phyloP scores from a whole-genome alignment of 1,140 invertebrate genomes.

The Drosophila mojavensis region DNA sequence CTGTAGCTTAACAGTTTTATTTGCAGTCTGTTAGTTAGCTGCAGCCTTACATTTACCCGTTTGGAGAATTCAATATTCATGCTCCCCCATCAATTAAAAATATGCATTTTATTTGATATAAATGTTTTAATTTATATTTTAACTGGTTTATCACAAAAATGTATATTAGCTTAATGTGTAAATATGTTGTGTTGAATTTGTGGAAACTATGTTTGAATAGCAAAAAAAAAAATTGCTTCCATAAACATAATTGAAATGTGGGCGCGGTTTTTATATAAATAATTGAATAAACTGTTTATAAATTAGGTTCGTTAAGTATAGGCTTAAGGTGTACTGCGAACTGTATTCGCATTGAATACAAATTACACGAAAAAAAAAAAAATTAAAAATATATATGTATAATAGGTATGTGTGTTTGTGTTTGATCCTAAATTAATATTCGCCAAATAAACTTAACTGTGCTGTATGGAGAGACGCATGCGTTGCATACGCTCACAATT shows the following conservation, averaged over 20 bases:
- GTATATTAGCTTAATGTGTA: constrained; percentile 67
- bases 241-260: constrained; percentile 23
- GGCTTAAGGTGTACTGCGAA: constrained; percentile 52
- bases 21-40: neutral
- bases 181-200: constrained; percentile 51
- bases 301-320: constrained; percentile 52
- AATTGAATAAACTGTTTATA: constrained; percentile 50
- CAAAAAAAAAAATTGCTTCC: constrained; percentile 4
- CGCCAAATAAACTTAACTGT: constrained; percentile 64
- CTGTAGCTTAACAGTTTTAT: neutral
- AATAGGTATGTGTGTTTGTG: constrained; percentile 8
- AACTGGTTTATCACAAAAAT: constrained; percentile 80
- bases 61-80: neutral
- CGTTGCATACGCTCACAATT: constrained; percentile 19
- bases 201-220: constrained; percentile 15
- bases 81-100: neutral
- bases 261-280: constrained; percentile 33
- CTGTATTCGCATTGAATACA: constrained; percentile 53
- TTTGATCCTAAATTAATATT: constrained; percentile 69
- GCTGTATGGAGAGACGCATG: constrained; percentile 33
- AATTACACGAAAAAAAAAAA: constrained; percentile 15
- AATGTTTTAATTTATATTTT: constrained; percentile 57
- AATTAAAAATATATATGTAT: constrained; percentile 28
- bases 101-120: constrained; percentile 35
- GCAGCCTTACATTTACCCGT: neutral